Evolutionary conservation across 1,140 invertebrate genomes (phyloP), one percentile per base, ranked within the genome.

Genomic region (Spodoptera frugiperda): DNA sequence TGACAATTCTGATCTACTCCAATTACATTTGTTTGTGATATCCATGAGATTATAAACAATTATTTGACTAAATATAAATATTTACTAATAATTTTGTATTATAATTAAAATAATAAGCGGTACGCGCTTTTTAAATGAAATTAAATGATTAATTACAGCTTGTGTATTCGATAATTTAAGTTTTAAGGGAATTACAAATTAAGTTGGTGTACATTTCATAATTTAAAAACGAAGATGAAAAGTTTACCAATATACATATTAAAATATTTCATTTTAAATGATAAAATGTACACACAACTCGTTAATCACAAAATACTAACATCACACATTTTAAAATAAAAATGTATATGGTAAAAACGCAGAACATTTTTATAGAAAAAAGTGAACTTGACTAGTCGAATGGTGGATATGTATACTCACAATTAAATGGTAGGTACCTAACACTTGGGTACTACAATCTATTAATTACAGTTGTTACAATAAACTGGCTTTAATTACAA

Each of bases 381-480:
- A 33, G 68, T 61, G 55, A 68, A 79, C 83, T 84, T 89, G 89
- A 90, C 87, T 90, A 88, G 89, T 84, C 78, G 81, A 74, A 73
- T 85, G 89, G 87, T 89, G 87, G 89, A 90, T 90, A 90, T 90
- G 87, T 89, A 82, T 82, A 59, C 54, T 72, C 68, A 72, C 48
- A 84, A 78, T 82, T 76, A 76, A 79, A 9, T 39, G 33, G 33
- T 80, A 82, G 82, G 81, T 84, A 82, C 82, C 83, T 84, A 84
- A 78, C 79, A 81, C 1, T 57, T 83, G 82, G 55, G 82, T 78
- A 82, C 84, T 87, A 84, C 78, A 25, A 77, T 55, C 70, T 86
- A 83, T 78, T 77, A 5, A 39, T 53, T 54, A 67, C 9, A 54
- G 25, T 33, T 39, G 72, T 63, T 53, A 65, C 78, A 73, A 61